These are phyloP conservation scores for Hyles vespertilio DNA, from an alignment of 1,140 invertebrate genomes.

Conservation along the genomic window DNA sequence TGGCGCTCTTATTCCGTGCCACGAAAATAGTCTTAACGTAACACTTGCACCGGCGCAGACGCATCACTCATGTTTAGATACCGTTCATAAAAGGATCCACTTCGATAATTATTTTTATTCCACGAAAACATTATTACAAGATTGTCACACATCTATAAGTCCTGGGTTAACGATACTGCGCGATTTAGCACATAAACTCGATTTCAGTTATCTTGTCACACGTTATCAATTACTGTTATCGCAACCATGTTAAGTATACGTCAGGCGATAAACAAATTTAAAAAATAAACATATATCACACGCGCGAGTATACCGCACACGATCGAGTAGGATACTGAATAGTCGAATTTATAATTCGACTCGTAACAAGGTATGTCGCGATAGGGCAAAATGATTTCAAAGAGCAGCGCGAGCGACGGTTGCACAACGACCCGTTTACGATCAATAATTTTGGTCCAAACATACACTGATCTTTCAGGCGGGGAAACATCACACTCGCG, in stretches of 20 bases:
- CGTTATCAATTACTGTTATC: slow-evolving; percentile 21
- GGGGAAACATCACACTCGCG: slow-evolving; percentile 42
- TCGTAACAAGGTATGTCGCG: slow-evolving; percentile 27
- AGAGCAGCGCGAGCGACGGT: slow-evolving; percentile 12
- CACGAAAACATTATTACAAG: too few relatives aligned
- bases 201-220: slow-evolving; percentile 23
- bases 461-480: slow-evolving; percentile 24
- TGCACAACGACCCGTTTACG: slow-evolving; percentile 42
- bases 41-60: slow-evolving; percentile 66
- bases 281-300: slow-evolving; percentile 22
- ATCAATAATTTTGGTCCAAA: slow-evolving; percentile 17
- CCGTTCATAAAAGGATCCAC: slow-evolving; percentile 25
- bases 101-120: background rate
- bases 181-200: background rate
- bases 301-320: slow-evolving; percentile 28
- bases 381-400: slow-evolving; percentile 23
- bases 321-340: slow-evolving; percentile 28
- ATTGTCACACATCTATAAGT: too few relatives aligned
- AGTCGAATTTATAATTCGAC: slow-evolving; percentile 20
- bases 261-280: slow-evolving; percentile 23
- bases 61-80: slow-evolving; percentile 61
- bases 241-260: slow-evolving; percentile 12
- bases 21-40: slow-evolving; percentile 72
- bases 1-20: slow-evolving; percentile 74
- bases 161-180: background rate